phyloP scores from a whole-genome alignment of 2,888 invertebrate genomes.

The Oeneis ivallda region DNA sequence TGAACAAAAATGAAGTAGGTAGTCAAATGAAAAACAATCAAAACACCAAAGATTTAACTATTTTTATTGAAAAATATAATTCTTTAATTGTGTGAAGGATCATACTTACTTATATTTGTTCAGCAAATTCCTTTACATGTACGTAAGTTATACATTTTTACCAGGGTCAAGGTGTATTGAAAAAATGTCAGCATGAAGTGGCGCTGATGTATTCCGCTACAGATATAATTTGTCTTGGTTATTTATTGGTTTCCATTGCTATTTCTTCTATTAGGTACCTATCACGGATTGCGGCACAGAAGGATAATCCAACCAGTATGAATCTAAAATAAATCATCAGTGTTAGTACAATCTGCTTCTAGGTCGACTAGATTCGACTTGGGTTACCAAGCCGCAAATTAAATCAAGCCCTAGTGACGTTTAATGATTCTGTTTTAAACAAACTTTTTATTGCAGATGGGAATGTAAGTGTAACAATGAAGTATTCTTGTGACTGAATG shows the following conservation, averaged over 20 bases:
- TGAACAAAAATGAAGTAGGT: not conserved
- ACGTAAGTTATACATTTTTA: constrained; percentile 7
- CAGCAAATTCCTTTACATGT: constrained; percentile 6
- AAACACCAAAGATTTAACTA: constrained; percentile 5
- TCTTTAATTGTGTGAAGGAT: not conserved
- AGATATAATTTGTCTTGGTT: constrained; percentile 41
- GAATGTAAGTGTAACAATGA: constrained; percentile 72
- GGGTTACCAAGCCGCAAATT: constrained; percentile 32
- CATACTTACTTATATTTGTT: not conserved
- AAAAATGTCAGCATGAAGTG: constrained; percentile 41
- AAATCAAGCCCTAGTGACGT: constrained; percentile 40
- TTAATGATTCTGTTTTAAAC: constrained; percentile 34
- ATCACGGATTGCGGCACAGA: constrained; percentile 23
- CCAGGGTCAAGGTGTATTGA: constrained; percentile 22
- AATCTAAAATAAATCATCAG: not conserved
- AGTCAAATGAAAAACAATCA: constrained; percentile 14
- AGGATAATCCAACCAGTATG: not conserved
- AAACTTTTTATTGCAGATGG: constrained; percentile 65
- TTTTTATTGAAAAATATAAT: not conserved
- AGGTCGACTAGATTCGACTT: not conserved
- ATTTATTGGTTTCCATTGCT: constrained; percentile 21
- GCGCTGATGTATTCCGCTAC: constrained; percentile 41
- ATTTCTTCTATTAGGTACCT: constrained; percentile 31
- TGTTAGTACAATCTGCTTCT: not conserved
- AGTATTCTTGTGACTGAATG: constrained; percentile 71